phyloP scores from a whole-genome alignment of 2,888 invertebrate genomes.

The Pegoplata infirma region DNA sequence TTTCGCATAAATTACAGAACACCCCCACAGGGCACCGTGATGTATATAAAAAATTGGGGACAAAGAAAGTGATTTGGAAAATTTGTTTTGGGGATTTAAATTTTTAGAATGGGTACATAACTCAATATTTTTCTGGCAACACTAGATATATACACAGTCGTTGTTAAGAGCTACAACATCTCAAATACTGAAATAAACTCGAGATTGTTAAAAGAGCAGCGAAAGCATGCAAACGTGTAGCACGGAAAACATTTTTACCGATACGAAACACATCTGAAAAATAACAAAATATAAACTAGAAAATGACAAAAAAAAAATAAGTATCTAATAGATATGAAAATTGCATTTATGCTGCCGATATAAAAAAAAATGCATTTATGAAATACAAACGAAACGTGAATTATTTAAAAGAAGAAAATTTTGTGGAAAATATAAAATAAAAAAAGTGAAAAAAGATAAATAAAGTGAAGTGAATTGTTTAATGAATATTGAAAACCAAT shows the following conservation, averaged over 20 bases:
- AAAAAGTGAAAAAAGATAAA: not conserved
- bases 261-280: not conserved
- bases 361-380: not conserved
- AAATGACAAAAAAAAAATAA: not conserved
- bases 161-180: constrained; percentile 17
- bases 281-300: not conserved
- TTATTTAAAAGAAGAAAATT: too few relatives aligned
- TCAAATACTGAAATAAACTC: constrained; percentile 33
- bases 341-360: not conserved
- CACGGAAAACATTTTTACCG: not conserved
- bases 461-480: constrained; percentile 5
- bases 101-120: too few relatives aligned
- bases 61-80: too few relatives aligned
- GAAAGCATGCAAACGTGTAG: constrained; percentile 51
- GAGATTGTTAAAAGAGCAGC: constrained; percentile 55
- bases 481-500: constrained; percentile 34
- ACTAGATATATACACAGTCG: too few relatives aligned
- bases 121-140: too few relatives aligned
- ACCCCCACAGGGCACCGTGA: too few relatives aligned
- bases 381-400: too few relatives aligned
- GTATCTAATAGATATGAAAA: constrained; percentile 11
- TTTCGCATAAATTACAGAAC: too few relatives aligned
- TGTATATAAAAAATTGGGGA: too few relatives aligned
- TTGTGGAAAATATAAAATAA: too few relatives aligned
- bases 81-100: too few relatives aligned